Conservation (phyloP, 2,113 vertebrate species). For the Craseonycteris thonglongyai region DNA sequence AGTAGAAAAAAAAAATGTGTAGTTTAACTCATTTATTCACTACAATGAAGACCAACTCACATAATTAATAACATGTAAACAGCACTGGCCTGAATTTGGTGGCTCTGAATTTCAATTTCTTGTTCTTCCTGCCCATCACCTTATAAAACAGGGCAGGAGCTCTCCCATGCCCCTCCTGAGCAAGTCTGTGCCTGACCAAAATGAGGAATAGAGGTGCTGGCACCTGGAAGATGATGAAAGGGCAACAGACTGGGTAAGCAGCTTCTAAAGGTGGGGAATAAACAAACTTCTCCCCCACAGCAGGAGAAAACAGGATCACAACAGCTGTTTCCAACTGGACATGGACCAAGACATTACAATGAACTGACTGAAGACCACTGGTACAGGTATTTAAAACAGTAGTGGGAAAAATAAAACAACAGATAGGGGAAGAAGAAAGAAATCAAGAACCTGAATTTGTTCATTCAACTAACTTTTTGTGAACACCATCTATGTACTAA, state of each 20-base stretch:
- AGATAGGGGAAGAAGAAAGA: neutral
- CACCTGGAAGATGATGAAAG: neutral
- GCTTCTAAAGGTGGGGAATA: neutral
- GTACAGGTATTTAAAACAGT: neutral
- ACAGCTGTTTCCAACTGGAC: neutral
- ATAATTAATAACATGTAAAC: neutral
- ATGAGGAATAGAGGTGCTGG: neutral
- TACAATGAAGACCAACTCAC: neutral
- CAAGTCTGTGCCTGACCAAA: neutral
- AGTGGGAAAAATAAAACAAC: neutral
- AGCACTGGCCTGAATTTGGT: neutral
- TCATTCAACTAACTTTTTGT: neutral
- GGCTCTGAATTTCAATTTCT: slow-evolving; percentile 1
- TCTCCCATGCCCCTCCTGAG: neutral
- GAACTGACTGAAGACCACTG: neutral
- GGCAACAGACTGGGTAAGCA: neutral
- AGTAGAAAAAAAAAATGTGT: neutral
- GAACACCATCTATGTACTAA: neutral
- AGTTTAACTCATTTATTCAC: neutral
- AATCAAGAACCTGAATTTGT: neutral
- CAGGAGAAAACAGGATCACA: neutral
- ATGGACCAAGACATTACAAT: neutral
- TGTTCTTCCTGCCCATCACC: neutral
- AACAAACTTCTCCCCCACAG: neutral
- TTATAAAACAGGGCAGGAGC: neutral